Conservation (phyloP, 2,888 invertebrate genomes). For the Oligia fasciuncula region DNA sequence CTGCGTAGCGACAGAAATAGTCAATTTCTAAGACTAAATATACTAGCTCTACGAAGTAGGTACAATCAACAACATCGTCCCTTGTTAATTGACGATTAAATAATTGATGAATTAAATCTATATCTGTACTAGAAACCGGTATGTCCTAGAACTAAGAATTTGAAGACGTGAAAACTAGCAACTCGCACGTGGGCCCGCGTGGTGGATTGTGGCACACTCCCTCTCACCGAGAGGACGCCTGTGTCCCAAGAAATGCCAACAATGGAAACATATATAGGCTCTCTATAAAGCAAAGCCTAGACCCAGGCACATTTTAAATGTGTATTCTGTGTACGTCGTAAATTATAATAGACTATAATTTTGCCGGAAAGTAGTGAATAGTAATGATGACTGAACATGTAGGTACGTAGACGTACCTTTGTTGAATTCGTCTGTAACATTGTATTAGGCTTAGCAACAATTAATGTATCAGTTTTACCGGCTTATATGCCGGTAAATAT, state of each 20-base stretch:
- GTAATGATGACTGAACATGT: background rate
- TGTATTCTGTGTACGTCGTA: too few species aligned
- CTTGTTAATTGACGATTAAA: background rate
- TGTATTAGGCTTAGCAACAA: slow-evolving; percentile 37
- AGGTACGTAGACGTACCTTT: background rate
- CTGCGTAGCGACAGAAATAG: background rate
- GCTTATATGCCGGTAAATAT: slow-evolving; percentile 1
- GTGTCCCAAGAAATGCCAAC: too few species aligned
- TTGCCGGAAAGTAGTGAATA: background rate
- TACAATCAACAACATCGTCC: slow-evolving; percentile 1
- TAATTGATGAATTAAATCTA: background rate
- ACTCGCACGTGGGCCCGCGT: background rate
- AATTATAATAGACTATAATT: too few species aligned
- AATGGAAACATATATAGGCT: background rate
- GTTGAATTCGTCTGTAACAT: slow-evolving; percentile 8
- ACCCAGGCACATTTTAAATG: background rate
- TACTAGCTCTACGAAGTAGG: background rate
- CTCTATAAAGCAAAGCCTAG: background rate
- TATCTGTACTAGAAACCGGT: background rate
- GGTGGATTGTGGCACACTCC: background rate
- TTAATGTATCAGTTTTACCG: background rate
- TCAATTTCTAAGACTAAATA: background rate
- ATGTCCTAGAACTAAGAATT: background rate
- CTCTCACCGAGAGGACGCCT: background rate
- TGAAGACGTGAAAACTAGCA: background rate